A percentile compares a stretch with the other conserved stretches of the same genome.
These are phyloP conservation scores for Indicator indicator DNA, from an alignment of 2,113 vertebrate species.

Conservation along the genomic window DNA sequence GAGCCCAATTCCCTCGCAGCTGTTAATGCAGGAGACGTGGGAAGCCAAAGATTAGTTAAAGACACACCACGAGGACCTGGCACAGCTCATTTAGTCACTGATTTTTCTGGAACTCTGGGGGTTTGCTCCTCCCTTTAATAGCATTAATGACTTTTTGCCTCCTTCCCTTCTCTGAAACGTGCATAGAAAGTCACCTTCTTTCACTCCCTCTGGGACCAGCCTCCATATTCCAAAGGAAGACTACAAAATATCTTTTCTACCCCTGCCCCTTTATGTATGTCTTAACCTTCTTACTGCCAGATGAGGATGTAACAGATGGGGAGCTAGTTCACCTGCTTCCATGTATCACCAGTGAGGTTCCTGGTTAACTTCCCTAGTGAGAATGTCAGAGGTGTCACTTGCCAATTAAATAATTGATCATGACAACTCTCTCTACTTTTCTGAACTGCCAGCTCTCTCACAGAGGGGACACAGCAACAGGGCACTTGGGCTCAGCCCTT, in stretches of 20 bases:
- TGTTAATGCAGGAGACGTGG: conserved; percentile 12
- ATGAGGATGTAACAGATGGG: neutral
- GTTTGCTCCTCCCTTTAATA: neutral
- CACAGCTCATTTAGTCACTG: neutral
- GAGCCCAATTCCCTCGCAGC: neutral
- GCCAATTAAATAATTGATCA: neutral
- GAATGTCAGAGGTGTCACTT: neutral
- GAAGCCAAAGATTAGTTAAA: neutral
- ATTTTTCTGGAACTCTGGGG: neutral
- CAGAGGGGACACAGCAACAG: neutral
- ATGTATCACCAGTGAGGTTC: neutral
- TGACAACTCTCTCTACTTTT: neutral
- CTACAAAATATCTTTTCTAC: neutral
- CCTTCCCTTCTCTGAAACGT: neutral
- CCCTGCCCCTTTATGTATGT: neutral
- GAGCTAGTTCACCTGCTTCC: neutral
- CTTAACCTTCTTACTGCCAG: neutral
- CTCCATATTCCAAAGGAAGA: neutral
- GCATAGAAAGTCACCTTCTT: neutral
- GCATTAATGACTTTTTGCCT: neutral
- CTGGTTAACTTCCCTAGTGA: neutral
- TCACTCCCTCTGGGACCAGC: neutral
- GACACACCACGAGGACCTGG: neutral
- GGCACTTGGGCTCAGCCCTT: neutral
- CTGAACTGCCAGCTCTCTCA: neutral